These are phyloP conservation scores for Smithornis capensis DNA, from an alignment of 2,113 vertebrate genomes.

Conservation along the genomic window DNA sequence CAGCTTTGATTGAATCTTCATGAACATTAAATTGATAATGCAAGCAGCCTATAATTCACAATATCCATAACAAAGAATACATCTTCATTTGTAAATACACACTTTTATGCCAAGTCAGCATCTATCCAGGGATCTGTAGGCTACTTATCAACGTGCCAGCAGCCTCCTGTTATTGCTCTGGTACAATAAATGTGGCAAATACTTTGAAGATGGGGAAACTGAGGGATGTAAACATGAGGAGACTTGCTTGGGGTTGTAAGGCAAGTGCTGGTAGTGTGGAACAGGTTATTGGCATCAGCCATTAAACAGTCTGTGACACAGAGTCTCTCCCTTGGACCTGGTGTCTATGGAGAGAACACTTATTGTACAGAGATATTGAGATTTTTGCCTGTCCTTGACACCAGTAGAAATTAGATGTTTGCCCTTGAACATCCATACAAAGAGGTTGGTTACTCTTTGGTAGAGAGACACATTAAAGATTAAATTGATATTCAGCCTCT, in stretches of 20 bases:
- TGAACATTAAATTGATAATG: slow-evolving; percentile 51
- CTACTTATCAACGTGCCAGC: not conserved
- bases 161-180: not conserved
- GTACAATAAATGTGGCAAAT: not conserved
- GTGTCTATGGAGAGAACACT: not conserved
- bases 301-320: not conserved
- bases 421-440: not conserved
- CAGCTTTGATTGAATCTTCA: slow-evolving; percentile 36
- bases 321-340: not conserved
- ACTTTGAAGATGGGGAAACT: not conserved
- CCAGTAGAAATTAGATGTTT: not conserved
- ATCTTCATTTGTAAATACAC: slow-evolving; percentile 40
- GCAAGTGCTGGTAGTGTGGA: not conserved
- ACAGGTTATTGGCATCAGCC: not conserved
- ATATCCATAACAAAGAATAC: slow-evolving; percentile 18
- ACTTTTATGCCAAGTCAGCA: slow-evolving; percentile 29
- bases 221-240: not conserved
- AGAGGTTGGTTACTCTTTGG: not conserved
- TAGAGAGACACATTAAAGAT: not conserved
- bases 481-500: slow-evolving; percentile 13
- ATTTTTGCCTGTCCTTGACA: slow-evolving; percentile 8
- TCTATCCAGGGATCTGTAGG: not conserved
- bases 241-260: not conserved
- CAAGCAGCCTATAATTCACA: slow-evolving; percentile 16
- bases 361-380: not conserved